phyloP scores from a whole-genome alignment of 2,888 invertebrate genomes.

The Drosophila dives region DNA sequence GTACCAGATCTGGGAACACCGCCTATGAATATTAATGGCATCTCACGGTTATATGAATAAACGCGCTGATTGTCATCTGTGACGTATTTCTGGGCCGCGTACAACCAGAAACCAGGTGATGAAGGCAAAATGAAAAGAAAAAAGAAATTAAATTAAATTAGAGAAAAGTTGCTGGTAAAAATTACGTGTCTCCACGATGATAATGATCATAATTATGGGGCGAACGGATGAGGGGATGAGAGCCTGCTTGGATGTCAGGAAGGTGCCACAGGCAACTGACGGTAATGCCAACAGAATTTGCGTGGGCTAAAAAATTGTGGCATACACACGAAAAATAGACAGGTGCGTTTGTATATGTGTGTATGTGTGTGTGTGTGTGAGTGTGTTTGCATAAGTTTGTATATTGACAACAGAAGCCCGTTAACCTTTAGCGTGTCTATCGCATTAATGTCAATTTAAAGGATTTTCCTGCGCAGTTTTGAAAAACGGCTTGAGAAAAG shows the following conservation, averaged over 20 bases:
- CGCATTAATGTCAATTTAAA: constrained; percentile 67
- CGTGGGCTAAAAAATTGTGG: constrained; percentile 10
- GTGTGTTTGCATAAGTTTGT: constrained; percentile 3
- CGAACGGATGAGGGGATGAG: constrained; percentile 20
- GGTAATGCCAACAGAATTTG: constrained; percentile 48
- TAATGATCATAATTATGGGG: constrained; percentile 35
- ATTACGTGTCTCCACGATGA: constrained; percentile 58
- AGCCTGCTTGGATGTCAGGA: constrained; percentile 24
- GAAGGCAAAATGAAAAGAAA: constrained; percentile 11
- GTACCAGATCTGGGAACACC: constrained; percentile 99
- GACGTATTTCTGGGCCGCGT: constrained; percentile 87
- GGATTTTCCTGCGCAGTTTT: constrained; percentile 42
- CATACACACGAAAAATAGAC: neutral
- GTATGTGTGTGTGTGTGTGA: rapidly evolving
- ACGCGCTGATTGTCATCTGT: constrained; percentile 88
- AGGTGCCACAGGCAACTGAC: constrained; percentile 25
- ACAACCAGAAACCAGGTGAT: neutral
- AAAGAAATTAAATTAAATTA: constrained; percentile 51
- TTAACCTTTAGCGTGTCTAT: constrained; percentile 45
- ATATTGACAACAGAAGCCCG: constrained; percentile 28
- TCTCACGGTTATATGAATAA: constrained; percentile 92
- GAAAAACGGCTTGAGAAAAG: constrained; percentile 18
- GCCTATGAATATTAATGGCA: constrained; percentile 98
- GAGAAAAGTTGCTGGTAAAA: constrained; percentile 65
- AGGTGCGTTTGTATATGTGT: constrained; percentile 7